These are phyloP conservation scores for Zosterops japonicus DNA, from an alignment of 2,113 vertebrate species.

Conservation along the genomic window DNA sequence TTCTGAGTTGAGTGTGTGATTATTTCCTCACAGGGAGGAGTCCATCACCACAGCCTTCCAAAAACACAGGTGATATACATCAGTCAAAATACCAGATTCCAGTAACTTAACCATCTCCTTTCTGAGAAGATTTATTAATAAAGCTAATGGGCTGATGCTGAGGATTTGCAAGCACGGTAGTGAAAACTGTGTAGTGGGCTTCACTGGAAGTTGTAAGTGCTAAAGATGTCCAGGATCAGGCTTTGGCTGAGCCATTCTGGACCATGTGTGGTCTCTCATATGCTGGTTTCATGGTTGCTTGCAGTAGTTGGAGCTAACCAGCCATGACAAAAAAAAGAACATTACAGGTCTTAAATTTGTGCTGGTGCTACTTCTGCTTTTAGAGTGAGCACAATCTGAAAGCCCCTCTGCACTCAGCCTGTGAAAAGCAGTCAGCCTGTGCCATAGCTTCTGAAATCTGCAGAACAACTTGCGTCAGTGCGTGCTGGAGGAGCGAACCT, in stretches of 20 bases:
- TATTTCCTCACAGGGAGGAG: slow-evolving; percentile 53
- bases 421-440: not conserved
- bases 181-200: not conserved
- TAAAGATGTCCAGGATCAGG: slow-evolving; percentile 1
- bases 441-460: not conserved
- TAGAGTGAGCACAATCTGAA: slow-evolving; percentile 44
- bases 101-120: not conserved
- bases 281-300: slow-evolving; percentile 17
- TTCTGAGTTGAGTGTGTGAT: slow-evolving; percentile 52
- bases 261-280: not conserved
- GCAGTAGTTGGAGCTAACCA: slow-evolving; percentile 22
- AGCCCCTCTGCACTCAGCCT: slow-evolving; percentile 34
- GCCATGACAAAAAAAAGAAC: slow-evolving; percentile 46
- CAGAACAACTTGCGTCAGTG: not conserved
- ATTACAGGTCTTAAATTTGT: slow-evolving; percentile 19
- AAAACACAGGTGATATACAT: not conserved
- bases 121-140: not conserved
- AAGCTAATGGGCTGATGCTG: not conserved
- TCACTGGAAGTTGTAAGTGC: not conserved
- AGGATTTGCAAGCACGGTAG: not conserved
- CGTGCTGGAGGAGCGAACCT: not conserved
- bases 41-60: slow-evolving; percentile 51
- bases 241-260: slow-evolving; percentile 24
- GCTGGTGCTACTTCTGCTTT: slow-evolving; percentile 65
- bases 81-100: not conserved